These are phyloP conservation scores for Hyles euphorbiae DNA, from an alignment of 1,140 invertebrate genomes.

Conservation along the genomic window DNA sequence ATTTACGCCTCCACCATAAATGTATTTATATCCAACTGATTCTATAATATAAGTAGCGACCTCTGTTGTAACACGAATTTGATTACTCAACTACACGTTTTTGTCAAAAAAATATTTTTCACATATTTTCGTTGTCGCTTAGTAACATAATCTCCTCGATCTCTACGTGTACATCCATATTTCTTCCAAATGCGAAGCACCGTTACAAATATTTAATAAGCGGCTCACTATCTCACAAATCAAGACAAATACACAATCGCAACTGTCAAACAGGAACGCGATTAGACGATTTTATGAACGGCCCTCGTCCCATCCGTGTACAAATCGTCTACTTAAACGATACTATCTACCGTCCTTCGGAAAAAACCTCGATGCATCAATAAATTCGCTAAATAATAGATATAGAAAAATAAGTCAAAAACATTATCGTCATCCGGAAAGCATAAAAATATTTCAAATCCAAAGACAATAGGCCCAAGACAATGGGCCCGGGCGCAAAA, in stretches of 20 bases:
- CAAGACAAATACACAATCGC: constrained; percentile 6
- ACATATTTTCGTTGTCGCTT: too few species aligned
- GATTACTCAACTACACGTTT: too few species aligned
- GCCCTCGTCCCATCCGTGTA: constrained; percentile 43
- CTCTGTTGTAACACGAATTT: too few species aligned
- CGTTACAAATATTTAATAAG: too few species aligned
- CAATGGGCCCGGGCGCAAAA: constrained; percentile 63
- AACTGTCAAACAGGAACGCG: constrained; percentile 35
- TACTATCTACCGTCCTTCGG: constrained; percentile 39
- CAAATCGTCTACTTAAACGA: constrained; percentile 49
- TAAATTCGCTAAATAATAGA: constrained; percentile 72
- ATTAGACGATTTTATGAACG: constrained; percentile 41
- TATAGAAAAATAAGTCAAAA: constrained; percentile 69
- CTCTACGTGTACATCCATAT: too few species aligned
- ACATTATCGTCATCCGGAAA: constrained; percentile 71
- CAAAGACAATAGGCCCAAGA: constrained; percentile 63
- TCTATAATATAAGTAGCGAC: too few species aligned
- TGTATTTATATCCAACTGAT: too few species aligned
- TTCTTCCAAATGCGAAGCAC: too few species aligned
- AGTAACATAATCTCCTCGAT: too few species aligned
- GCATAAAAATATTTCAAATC: constrained; percentile 72
- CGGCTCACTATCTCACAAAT: too few species aligned
- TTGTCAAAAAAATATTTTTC: too few species aligned
- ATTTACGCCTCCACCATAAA: too few species aligned
- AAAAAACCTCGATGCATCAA: constrained; percentile 44